These are phyloP conservation scores for Pyrocephalus nanus DNA, from an alignment of 2,797 vertebrate species.

Conservation along the genomic window DNA sequence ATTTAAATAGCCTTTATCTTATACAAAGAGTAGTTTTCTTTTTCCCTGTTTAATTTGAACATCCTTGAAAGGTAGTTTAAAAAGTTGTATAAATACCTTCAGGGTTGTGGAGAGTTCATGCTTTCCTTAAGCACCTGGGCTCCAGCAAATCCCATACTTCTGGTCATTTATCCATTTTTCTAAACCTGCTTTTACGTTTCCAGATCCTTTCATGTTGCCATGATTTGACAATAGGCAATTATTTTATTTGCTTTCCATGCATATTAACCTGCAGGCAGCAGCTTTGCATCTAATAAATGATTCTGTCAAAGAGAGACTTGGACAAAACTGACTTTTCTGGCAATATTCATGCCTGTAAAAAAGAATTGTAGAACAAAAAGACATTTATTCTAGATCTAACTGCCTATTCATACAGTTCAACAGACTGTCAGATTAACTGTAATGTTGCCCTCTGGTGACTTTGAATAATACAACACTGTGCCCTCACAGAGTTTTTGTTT, in stretches of 20 bases:
- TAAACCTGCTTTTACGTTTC: not conserved
- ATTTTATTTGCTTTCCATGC: conserved; percentile 3
- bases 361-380: not conserved
- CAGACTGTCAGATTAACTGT: conserved; percentile 10
- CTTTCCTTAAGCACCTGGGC: not conserved
- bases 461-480: not conserved
- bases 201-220: not conserved
- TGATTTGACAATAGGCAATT: not conserved
- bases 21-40: not conserved
- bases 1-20: not conserved
- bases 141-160: not conserved
- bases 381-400: not conserved
- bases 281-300: conserved; percentile 1
- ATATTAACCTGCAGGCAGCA: not conserved
- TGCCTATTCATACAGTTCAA: conserved; percentile 6
- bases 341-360: not conserved
- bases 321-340: not conserved
- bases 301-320: not conserved
- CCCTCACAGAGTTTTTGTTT: not conserved
- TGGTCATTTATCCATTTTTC: not conserved
- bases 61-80: not conserved
- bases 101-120: not conserved
- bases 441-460: conserved; percentile 19
- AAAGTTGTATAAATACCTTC: not conserved
- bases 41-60: not conserved